A percentile compares a stretch with the other conserved stretches of the same genome.
phyloP scores from a whole-genome alignment of 2,888 invertebrate genomes.

The Neocrepidodera transversa region DNA sequence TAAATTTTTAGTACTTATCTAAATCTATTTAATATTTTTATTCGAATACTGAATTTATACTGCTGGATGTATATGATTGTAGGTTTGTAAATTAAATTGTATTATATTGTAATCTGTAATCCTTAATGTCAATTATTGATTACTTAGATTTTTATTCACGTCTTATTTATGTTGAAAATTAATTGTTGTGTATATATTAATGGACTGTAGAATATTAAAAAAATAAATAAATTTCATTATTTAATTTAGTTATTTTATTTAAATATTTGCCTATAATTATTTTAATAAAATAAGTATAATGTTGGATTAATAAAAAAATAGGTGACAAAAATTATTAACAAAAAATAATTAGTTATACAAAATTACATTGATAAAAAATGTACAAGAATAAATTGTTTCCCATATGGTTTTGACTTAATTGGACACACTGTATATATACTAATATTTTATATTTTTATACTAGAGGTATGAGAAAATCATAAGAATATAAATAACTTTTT shows the following conservation, averaged over 20 bases:
- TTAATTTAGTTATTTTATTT: conserved; percentile 23
- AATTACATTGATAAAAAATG: no score
- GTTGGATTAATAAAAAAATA: no score
- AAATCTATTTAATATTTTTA: not conserved
- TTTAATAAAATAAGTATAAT: no score
- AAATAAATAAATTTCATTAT: conserved; percentile 46
- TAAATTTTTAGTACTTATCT: no score
- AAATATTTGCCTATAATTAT: not conserved
- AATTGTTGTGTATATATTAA: conserved; percentile 60
- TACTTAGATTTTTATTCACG: conserved; percentile 20
- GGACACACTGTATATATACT: no score
- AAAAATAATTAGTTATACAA: no score
- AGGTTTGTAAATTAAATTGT: conserved; percentile 29
- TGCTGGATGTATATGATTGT: conserved; percentile 18
- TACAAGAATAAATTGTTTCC: no score
- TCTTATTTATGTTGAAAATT: conserved; percentile 46
- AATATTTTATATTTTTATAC: no score
- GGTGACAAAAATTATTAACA: no score
- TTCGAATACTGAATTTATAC: conserved; percentile 20
- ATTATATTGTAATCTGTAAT: conserved; percentile 21
- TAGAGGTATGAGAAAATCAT: no score
- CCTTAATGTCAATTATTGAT: conserved; percentile 32
- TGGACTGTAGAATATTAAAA: conserved; percentile 56
- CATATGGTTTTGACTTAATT: no score
- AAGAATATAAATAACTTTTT: no score